Evolutionary conservation across 2,113 vertebrate species (phyloP).

Genomic region (Chunga burmeisteri): DNA sequence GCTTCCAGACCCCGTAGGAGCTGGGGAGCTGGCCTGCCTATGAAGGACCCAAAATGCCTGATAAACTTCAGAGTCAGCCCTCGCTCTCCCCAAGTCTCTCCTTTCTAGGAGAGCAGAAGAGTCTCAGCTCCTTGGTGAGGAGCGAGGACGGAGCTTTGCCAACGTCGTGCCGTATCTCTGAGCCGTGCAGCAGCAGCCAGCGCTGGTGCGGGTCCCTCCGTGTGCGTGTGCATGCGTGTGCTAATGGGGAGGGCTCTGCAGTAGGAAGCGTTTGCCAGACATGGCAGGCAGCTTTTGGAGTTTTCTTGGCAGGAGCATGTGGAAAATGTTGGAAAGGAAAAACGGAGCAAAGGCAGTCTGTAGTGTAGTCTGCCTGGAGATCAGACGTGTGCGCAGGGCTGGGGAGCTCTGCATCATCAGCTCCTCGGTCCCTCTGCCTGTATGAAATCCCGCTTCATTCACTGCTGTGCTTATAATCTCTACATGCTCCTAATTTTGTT

Average conservation of each 20-base stretch:
- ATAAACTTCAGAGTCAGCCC: not conserved
- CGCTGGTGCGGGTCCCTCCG: fast-evolving
- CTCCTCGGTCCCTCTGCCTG: not conserved
- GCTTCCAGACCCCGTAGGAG: not conserved
- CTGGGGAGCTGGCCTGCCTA: not conserved
- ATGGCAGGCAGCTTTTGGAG: not conserved
- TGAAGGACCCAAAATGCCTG: not conserved
- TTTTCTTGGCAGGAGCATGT: constrained; percentile 43
- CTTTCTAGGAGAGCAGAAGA: not conserved
- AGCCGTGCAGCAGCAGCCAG: not conserved
- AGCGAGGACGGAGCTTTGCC: fast-evolving
- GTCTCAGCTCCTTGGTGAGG: not conserved
- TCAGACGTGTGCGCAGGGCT: fast-evolving
- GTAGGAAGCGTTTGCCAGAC: not conserved
- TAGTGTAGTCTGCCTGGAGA: not conserved
- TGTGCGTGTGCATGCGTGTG: not conserved
- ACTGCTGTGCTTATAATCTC: not conserved
- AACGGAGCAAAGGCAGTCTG: not conserved
- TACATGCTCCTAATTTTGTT: not conserved
- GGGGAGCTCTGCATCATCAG: not conserved
- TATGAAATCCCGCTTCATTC: not conserved
- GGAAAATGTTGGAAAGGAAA: constrained; percentile 38
- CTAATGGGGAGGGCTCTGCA: not conserved
- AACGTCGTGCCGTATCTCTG: not conserved
- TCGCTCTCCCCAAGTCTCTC: fast-evolving